phyloP scores from a whole-genome alignment of 2,888 invertebrate genomes.

The Acanthosoma haemorrhoidale region DNA sequence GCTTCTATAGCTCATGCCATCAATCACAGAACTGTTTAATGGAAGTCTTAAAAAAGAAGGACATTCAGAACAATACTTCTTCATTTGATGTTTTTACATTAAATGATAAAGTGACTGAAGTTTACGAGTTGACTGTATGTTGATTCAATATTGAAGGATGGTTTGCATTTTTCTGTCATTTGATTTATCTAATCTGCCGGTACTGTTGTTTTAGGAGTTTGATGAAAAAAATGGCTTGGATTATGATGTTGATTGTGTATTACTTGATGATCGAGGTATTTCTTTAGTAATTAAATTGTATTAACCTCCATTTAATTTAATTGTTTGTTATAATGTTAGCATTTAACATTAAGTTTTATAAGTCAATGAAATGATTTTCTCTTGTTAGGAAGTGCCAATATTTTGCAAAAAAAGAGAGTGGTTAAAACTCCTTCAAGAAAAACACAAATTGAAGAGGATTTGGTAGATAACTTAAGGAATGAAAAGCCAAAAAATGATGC shows the following conservation, averaged over 20 bases:
- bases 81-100: slow-evolving; percentile 8
- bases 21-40: slow-evolving; percentile 43
- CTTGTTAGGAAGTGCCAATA: not conserved
- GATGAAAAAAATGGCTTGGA: slow-evolving; percentile 11
- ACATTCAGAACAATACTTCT: slow-evolving; percentile 12
- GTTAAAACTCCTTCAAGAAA: not conserved
- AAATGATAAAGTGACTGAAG: not conserved
- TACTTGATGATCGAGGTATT: slow-evolving; percentile 19
- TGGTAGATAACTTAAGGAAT: not conserved
- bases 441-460: not conserved
- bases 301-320: no score
- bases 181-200: not conserved
- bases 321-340: no score
- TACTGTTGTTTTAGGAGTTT: slow-evolving; percentile 6
- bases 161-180: no score
- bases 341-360: no score
- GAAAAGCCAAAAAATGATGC: not conserved
- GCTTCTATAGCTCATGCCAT: slow-evolving; percentile 43
- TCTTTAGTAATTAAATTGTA: not conserved
- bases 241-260: slow-evolving; percentile 10
- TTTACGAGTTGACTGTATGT: slow-evolving; percentile 3
- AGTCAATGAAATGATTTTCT: no score
- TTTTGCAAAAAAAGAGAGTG: not conserved
- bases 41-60: slow-evolving; percentile 40
- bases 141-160: no score